Percentiles rank a stretch among this genome's conserved stretches.
Conservation (phyloP, 2,888 invertebrate genomes). For the Brassicogethes aeneus region DNA sequence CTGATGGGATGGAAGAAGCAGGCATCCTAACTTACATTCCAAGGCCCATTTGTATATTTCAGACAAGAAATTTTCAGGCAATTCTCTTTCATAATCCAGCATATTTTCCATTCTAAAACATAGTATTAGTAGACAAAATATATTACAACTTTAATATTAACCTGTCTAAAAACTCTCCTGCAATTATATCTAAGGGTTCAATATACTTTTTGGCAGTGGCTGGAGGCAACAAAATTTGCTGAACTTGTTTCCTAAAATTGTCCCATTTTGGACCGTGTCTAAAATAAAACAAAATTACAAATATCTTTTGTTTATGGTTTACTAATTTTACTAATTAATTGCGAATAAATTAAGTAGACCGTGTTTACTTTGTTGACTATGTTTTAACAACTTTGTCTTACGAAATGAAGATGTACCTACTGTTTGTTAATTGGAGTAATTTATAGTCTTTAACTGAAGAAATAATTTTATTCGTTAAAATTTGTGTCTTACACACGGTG, state of each 20-base stretch:
- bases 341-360: no score
- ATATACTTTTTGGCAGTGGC: constrained; percentile 69
- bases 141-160: constrained; percentile 22
- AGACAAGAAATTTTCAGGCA: constrained; percentile 59
- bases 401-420: no score
- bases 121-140: background rate
- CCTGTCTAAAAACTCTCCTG: constrained; percentile 66
- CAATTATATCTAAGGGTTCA: constrained; percentile 62
- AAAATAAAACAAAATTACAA: constrained; percentile 16
- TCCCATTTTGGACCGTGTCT: constrained; percentile 88
- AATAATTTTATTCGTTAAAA: no score
- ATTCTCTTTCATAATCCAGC: constrained; percentile 49
- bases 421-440: no score
- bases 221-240: constrained; percentile 74
- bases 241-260: constrained; percentile 71
- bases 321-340: no score
- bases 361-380: no score
- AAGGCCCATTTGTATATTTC: constrained; percentile 75
- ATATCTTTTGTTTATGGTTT: no score
- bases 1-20: background rate
- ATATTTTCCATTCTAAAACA: constrained; percentile 54
- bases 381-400: no score
- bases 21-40: constrained; percentile 58
- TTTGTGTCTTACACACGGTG: no score
- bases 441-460: no score